Conservation (phyloP, 2,888 invertebrate species). For the Zygothrica quintamaculata region DNA sequence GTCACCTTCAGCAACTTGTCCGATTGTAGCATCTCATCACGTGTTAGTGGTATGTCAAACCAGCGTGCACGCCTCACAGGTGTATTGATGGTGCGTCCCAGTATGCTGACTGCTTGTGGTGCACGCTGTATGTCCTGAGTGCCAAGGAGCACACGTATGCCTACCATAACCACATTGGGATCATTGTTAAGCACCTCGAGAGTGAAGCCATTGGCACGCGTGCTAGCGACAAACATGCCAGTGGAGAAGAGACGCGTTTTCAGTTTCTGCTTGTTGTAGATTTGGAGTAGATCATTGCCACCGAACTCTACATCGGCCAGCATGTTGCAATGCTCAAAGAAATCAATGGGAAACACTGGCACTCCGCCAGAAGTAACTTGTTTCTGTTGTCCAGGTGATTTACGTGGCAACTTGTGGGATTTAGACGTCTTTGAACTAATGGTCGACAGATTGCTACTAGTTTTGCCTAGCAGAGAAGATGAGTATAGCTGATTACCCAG, state of each 20-base stretch:
- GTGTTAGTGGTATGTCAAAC: constrained; percentile 97
- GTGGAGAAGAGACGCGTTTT: constrained; percentile 89
- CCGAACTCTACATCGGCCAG: constrained; percentile 97
- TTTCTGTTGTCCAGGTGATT: constrained; percentile 84
- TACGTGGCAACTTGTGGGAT: constrained; percentile 62
- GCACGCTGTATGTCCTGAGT: constrained; percentile 83
- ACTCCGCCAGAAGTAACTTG: constrained; percentile 73
- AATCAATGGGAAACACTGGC: constrained; percentile 95
- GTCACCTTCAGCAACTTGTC: constrained; percentile 94
- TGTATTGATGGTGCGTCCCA: constrained; percentile 90
- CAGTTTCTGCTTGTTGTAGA: constrained; percentile 96
- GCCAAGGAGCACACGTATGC: constrained; percentile 93
- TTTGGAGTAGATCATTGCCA: constrained; percentile 96
- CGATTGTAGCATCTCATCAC: constrained; percentile 96
- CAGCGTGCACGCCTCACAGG: constrained; percentile 92
- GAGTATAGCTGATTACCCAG: constrained; percentile 83
- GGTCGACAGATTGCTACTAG: constrained; percentile 51
- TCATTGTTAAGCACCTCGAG: constrained; percentile 95
- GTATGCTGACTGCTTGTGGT: constrained; percentile 79
- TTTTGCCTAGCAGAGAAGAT: constrained; percentile 79
- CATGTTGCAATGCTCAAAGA: constrained; percentile 97
- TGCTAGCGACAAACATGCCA: constrained; percentile 96
- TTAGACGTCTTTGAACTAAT: constrained; percentile 45
- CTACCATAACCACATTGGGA: constrained; percentile 94
- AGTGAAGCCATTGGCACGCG: constrained; percentile 94